Evolutionary conservation across 2,113 vertebrate genomes (phyloP), one percentile per base, ranked within the genome.

Genomic region (Solea solea): DNA sequence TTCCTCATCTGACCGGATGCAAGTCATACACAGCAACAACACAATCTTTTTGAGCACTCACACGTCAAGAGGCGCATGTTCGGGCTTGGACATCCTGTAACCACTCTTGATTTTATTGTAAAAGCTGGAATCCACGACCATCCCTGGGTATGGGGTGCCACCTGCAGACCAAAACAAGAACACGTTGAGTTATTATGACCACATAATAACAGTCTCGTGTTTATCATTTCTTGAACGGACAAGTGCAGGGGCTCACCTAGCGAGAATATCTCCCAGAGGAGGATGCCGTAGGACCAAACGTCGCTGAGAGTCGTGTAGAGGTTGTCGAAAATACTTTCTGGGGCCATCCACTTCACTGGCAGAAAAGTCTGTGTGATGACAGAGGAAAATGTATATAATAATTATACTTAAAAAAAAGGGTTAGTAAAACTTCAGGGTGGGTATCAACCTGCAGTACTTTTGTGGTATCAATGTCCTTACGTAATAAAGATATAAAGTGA

Each of bases 21-120:
- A 6, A 40, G 54, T 61, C 25, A 48, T 15, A 0, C 46, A 76
- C 21, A 54, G 14, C 41, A 76, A 34, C n/a, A 58, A 15, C 3
- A 16, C 15, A 54, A 42, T 46, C 10, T 13, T 49, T 41, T 51
- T 16, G 15, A 64, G 57, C 34, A 93, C 97, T 1, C 95, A 99
- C 98, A 98, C 95, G 80, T 98, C 95, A 27, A 86, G 91, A 64
- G 96, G 95, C 1, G 98, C 95, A 0, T 98, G 96, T 52, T 99
- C 97, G 0, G 98, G 98, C 80, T 97, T 99, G 66, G 95, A 93
- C 98, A 99, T 99, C 85, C 98, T 93, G 91, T 98, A 99, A 62
- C 98, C 98, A 21, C 97, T 98, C 87, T 99, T 99, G 80, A 99
- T 98, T 91, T 99, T 99, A 86, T 99, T 99, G 90, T 99, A 99